Evolutionary conservation across 2,113 vertebrate genomes (phyloP), one percentile per base, ranked within the genome.

Genomic region (Electrona antarctica): DNA sequence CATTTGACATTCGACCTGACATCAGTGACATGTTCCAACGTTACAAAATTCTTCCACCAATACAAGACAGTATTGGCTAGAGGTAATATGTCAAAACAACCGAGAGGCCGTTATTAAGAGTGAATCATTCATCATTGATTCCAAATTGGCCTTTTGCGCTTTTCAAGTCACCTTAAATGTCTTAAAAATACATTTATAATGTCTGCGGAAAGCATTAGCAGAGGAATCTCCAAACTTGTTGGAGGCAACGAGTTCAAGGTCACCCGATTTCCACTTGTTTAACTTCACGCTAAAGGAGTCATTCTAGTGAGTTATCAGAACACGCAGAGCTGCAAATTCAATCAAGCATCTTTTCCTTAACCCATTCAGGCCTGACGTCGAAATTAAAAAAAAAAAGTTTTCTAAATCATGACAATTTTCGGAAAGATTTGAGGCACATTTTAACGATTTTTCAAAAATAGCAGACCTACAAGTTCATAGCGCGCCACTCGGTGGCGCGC

Each of bases 171-270:
- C 67, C 67, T 73, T 71, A 67, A 68, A 70, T 86, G 78, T 71
- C 52, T 70, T 47, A 7, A 47, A 33, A 56, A 45, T 10, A 55
- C 41, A 68, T 47, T 21, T 6, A 7, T 6, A 47, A 14, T 46
- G 29, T 47, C 21, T 68, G 54, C 63, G 77, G 12, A 67, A 71
- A 47, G 69, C 61, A 73, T 87, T 72, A 80, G 13, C 71, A 52
- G 76, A 70, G 41, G 50, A 77, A n/a, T 47, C n/a, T 49, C 68
- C 1, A 64, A 57, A 80, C 71, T 85, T 86, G 83, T 81, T 89
- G 85, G 71, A 79, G 64, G 59, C 61, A 67, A 76, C 81, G 33
- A 61, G 75, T 77, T 84, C 80, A 87, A 88, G 85, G 85, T 87
- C 78, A 77, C 68, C 54, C 33, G 71, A 72, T 66, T 77, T 80